A percentile compares a stretch with the other conserved stretches of the same genome.
Evolutionary conservation across 2,113 vertebrate genomes (phyloP).

Genomic region (Boulengeromyrus knoepffleri): DNA sequence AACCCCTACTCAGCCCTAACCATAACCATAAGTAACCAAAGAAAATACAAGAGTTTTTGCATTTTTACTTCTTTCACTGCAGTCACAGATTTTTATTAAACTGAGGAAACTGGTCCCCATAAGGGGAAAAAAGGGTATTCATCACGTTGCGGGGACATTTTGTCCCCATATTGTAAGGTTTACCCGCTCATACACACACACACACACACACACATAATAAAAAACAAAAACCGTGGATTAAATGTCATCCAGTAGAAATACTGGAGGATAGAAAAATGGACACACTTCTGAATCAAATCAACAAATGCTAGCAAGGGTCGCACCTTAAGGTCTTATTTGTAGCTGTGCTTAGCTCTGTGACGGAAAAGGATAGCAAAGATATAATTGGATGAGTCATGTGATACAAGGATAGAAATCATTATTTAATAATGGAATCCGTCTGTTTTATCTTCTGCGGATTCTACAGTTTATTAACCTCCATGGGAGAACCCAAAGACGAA

Average conservation of each 20-base stretch:
- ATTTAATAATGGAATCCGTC: conserved; percentile 1
- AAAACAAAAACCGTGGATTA: neutral
- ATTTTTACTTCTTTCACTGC: too few species aligned
- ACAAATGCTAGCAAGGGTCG: neutral
- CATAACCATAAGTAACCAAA: too few species aligned
- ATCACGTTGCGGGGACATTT: too few species aligned
- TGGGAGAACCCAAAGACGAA: conserved; percentile 21
- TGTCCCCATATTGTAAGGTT: too few species aligned
- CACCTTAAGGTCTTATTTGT: neutral
- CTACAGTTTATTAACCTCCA: conserved; percentile 22
- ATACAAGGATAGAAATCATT: neutral
- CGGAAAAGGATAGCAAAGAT: neutral
- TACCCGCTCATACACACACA: too few species aligned
- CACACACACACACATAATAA: neutral
- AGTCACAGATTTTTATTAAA: too few species aligned
- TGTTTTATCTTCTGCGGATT: neutral
- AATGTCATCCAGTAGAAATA: neutral
- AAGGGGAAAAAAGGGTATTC: too few species aligned
- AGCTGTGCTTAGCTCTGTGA: neutral
- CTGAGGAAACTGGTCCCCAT: too few species aligned
- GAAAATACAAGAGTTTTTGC: too few species aligned
- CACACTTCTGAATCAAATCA: neutral
- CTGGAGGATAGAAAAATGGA: neutral
- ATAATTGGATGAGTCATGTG: neutral
- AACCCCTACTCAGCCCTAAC: too few species aligned